phyloP scores from a whole-genome alignment of 2,888 invertebrate species.

The Leptura quadrifasciata region DNA sequence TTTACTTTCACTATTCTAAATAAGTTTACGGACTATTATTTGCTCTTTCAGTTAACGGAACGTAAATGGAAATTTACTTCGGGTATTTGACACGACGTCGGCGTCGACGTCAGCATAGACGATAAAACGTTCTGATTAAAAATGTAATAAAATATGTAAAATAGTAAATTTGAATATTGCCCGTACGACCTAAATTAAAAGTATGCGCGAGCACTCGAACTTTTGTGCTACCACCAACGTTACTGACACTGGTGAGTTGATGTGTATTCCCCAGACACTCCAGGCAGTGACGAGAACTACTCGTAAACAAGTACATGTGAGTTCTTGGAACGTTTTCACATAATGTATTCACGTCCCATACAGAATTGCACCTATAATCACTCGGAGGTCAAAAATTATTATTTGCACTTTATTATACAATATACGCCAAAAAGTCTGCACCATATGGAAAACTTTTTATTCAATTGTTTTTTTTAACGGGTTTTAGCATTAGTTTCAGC shows the following conservation, averaged over 20 bases:
- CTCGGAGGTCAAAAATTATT: not conserved
- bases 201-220: not conserved
- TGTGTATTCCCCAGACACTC: not conserved
- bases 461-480: too few relatives aligned
- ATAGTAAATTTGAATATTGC: slow-evolving; percentile 3
- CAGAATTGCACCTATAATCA: not conserved
- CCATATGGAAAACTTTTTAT: too few relatives aligned
- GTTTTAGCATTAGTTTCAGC: too few relatives aligned
- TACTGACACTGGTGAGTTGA: not conserved
- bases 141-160: not conserved
- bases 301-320: not conserved
- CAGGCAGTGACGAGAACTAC: not conserved
- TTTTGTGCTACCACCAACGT: not conserved
- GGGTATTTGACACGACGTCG: not conserved
- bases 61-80: not conserved
- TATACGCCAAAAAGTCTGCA: too few relatives aligned
- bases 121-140: not conserved
- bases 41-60: too few relatives aligned
- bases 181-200: not conserved
- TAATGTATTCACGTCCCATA: not conserved
- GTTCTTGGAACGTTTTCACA: not conserved
- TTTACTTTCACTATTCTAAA: too few relatives aligned
- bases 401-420: not conserved
- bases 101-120: not conserved
- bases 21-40: too few relatives aligned